Evolutionary conservation across 2,113 vertebrate genomes (phyloP).

Genomic region (Lamprotornis superbus): DNA sequence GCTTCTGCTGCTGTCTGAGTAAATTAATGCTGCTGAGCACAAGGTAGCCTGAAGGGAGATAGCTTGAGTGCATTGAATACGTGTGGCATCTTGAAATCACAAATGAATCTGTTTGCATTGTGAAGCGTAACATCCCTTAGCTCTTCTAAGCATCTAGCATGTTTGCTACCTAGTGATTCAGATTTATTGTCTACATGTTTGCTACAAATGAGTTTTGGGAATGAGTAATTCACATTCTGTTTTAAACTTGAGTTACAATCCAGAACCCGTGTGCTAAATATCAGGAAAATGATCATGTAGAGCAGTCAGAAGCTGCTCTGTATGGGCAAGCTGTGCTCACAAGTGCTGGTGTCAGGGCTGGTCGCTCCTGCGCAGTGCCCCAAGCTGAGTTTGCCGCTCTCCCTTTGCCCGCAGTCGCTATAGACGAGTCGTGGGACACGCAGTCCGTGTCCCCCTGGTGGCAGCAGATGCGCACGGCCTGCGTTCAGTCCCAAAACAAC

Average conservation of each 20-base stretch:
- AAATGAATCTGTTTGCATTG: background rate
- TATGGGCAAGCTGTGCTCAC: background rate
- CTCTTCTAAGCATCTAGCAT: background rate
- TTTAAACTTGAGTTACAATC: background rate
- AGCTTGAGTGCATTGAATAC: background rate
- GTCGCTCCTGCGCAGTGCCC: background rate
- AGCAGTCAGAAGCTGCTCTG: background rate
- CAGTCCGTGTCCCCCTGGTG: conserved; percentile 96
- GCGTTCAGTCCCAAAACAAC: conserved; percentile 84
- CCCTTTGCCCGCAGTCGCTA: conserved; percentile 72
- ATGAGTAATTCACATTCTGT: background rate
- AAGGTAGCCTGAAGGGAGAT: background rate
- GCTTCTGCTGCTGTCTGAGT: background rate
- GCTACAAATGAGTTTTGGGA: background rate
- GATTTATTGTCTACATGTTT: background rate
- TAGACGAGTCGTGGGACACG: conserved; percentile 89
- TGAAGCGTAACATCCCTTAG: background rate
- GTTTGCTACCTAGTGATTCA: background rate
- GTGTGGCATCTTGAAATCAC: background rate
- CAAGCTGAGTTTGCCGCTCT: fast-evolving
- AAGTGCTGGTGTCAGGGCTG: background rate
- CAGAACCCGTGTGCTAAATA: background rate
- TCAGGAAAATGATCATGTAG: background rate
- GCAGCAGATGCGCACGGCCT: conserved; percentile 91
- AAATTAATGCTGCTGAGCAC: background rate